These are phyloP conservation scores for Heliconius erato DNA, from an alignment of 2,888 invertebrate species.

Conservation along the genomic window DNA sequence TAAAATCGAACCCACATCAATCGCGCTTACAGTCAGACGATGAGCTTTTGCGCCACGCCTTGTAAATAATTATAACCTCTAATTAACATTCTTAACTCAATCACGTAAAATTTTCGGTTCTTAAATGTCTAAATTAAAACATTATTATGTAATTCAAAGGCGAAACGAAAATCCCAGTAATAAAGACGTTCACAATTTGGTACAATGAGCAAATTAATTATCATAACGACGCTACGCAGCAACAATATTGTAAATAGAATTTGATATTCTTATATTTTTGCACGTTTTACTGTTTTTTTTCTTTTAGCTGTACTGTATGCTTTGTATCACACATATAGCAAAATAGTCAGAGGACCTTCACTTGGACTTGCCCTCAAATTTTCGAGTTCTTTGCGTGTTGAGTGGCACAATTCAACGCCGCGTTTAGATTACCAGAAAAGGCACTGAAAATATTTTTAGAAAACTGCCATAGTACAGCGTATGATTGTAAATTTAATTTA, in stretches of 20 bases:
- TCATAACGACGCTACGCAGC: neutral
- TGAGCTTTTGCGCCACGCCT: neutral
- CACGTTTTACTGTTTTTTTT: too few relatives aligned
- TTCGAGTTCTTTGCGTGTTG: too few relatives aligned
- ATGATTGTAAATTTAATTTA: too few relatives aligned
- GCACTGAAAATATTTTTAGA: too few relatives aligned
- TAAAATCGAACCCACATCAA: neutral
- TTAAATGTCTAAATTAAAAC: constrained; percentile 9
- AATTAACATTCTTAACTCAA: constrained; percentile 8
- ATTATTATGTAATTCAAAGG: constrained; percentile 12
- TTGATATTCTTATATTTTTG: neutral
- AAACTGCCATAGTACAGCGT: too few relatives aligned
- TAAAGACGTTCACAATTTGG: constrained; percentile 14
- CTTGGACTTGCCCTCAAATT: too few relatives aligned
- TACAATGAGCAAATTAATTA: constrained; percentile 10
- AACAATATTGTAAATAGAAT: constrained; percentile 10
- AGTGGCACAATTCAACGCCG: too few relatives aligned
- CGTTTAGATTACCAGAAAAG: too few relatives aligned
- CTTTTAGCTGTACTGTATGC: neutral
- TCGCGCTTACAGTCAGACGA: neutral
- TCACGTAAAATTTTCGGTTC: constrained; percentile 4
- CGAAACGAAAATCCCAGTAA: constrained; percentile 19
- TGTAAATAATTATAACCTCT: neutral
- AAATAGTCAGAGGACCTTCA: neutral
- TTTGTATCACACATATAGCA: neutral